Evolutionary conservation across 2,113 vertebrate genomes (phyloP), one percentile per base, ranked within the genome.

Genomic region (Pandion haliaetus): DNA sequence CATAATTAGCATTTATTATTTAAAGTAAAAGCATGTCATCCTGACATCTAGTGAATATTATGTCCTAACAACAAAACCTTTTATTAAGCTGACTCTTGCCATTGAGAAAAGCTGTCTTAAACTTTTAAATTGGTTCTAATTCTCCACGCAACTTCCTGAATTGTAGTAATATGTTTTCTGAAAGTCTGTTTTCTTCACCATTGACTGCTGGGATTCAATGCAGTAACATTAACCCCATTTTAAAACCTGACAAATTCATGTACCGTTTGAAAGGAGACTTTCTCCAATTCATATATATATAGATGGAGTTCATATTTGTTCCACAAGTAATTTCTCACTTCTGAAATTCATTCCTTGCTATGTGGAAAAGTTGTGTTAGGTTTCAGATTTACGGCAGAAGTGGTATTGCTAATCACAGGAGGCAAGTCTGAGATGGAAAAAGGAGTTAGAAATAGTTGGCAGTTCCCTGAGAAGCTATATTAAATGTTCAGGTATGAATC

Each of bases 281-380:
- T 65, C 14, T 6, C 36, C 36, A 42, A 45, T 87, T 92, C 28
- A 29, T 74, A 69, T 74, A 69, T 63, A 66, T 62, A 49, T 34
- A 78, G 49, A 62, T 63, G 34, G 80, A 95, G 70, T 44, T 94
- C 12, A 9, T 93, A 59, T 84, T 96, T 91, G 78, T 74, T 85
- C 78, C 76, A 40, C 57, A 81, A 91, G 77, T 82, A 1, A 70
- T 97, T 95, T 91, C 88, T 95, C 70, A 77, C 73, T 94, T 93
- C 65, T 74, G 65, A 89, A 93, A 91, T 88, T 84, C 70, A 65
- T 92, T 94, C 78, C 40, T 62, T 95, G 38, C 70, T 65, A 45
- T 76, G 86, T 78, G 70, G 52, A 94, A 95, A 95, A 81, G 80
- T 91, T 95, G 66, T 79, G 62, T 92, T 84, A 85, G 70, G 77